Conservation (phyloP, 2,113 vertebrate genomes). For the Campylomormyrus numenius region DNA sequence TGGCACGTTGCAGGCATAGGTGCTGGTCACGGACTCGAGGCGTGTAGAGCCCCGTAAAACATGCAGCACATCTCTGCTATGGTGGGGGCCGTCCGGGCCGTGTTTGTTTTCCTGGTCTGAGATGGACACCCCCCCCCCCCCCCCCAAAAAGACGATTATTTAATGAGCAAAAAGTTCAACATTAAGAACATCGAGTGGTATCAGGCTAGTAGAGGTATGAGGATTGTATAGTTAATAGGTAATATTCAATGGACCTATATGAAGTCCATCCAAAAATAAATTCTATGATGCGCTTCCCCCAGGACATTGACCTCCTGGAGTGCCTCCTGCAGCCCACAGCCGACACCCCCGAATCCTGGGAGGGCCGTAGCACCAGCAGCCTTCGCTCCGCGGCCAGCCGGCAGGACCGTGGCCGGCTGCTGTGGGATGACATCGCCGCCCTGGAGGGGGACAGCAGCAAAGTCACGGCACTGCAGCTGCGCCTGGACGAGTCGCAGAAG, state of each 20-base stretch:
- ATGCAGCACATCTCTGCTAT: not conserved
- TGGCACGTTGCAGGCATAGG: not conserved
- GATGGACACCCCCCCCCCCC: not conserved
- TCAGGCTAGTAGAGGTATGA: not conserved
- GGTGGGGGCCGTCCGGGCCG: no score
- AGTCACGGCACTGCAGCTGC: constrained; percentile 82
- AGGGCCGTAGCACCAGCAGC: constrained; percentile 50
- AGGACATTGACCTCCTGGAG: constrained; percentile 82
- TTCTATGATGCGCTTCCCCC: not conserved
- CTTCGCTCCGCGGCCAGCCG: constrained; percentile 62
- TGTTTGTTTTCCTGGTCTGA: not conserved
- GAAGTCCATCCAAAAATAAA: not conserved
- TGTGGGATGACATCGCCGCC: constrained; percentile 75
- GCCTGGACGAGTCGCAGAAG: constrained; percentile 92
- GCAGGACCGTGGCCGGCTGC: constrained; percentile 75
- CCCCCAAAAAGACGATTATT: not conserved
- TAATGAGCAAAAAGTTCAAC: not conserved
- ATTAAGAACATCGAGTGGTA: not conserved
- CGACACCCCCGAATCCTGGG: constrained; percentile 70
- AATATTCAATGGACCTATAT: not conserved
- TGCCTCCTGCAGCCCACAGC: constrained; percentile 62
- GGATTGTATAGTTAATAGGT: not conserved
- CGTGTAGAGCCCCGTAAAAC: no score
- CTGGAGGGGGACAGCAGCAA: constrained; percentile 79
- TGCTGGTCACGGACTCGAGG: not conserved